phyloP scores from a whole-genome alignment of 2,888 invertebrate species.

The Melikaiella ostensackeni region DNA sequence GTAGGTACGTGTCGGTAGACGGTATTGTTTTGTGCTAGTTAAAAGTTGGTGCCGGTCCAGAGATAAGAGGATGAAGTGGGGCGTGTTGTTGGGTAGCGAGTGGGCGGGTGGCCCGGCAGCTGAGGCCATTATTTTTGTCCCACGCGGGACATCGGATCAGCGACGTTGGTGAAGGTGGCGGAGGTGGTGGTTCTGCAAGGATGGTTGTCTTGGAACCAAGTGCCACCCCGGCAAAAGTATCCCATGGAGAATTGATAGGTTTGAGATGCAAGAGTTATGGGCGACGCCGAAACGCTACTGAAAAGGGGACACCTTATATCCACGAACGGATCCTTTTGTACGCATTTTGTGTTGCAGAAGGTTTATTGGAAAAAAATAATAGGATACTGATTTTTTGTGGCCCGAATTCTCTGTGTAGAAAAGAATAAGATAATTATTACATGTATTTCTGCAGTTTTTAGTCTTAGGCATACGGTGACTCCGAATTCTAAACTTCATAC shows the following conservation, averaged over 20 bases:
- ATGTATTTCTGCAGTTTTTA: no score
- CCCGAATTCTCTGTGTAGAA: no score
- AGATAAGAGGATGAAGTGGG: slow-evolving; percentile 53
- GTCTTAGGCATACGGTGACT: no score
- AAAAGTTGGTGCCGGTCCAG: slow-evolving; percentile 56
- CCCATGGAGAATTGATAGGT: slow-evolving; percentile 50
- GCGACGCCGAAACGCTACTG: not conserved
- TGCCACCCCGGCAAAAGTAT: slow-evolving; percentile 23
- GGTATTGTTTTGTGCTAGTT: slow-evolving; percentile 56
- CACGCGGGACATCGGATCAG: slow-evolving; percentile 29
- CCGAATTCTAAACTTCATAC: no score
- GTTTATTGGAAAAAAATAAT: not conserved
- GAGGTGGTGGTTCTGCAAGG: not conserved
- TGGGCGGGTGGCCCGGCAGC: not conserved
- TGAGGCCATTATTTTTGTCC: slow-evolving; percentile 51
- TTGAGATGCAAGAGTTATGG: slow-evolving; percentile 52
- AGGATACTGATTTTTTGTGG: no score
- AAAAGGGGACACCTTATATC: slow-evolving; percentile 10
- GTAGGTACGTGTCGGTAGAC: not conserved
- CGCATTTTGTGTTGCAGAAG: not conserved
- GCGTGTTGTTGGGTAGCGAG: not conserved
- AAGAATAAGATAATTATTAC: no score
- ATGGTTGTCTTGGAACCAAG: slow-evolving; percentile 21
- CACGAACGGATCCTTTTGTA: not conserved
- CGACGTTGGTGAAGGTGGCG: not conserved